Evolutionary conservation across 2,888 invertebrate species (phyloP).

Genomic region (Xanthia icteritia): DNA sequence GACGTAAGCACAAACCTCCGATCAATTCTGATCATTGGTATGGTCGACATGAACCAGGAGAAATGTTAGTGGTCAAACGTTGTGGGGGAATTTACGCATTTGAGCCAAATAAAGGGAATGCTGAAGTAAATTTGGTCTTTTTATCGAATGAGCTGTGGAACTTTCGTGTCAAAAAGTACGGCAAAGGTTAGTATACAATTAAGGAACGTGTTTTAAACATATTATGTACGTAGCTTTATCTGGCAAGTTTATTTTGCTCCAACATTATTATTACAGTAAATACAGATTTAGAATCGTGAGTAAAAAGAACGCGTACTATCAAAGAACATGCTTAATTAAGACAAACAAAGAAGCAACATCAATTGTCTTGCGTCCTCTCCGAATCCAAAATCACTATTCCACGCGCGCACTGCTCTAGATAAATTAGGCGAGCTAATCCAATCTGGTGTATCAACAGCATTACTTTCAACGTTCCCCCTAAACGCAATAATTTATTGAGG

Average conservation of each 20-base stretch:
- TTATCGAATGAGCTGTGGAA: neutral
- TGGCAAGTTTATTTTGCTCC: neutral
- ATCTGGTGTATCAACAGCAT: constrained; percentile 62
- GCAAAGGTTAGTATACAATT: neutral
- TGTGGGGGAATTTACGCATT: neutral
- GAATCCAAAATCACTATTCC: constrained; percentile 62
- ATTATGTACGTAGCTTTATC: neutral
- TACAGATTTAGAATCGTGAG: neutral
- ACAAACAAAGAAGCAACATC: constrained; percentile 60
- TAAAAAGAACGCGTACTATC: constrained; percentile 38
- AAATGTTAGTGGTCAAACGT: neutral
- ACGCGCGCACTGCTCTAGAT: constrained; percentile 43
- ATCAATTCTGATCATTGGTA: constrained; percentile 37
- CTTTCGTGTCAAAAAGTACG: neutral
- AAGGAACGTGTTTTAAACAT: neutral
- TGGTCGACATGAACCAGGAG: neutral
- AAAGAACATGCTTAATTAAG: constrained; percentile 40
- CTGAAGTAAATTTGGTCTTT: neutral
- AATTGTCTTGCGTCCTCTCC: constrained; percentile 40
- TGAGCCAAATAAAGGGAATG: neutral
- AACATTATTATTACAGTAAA: neutral
- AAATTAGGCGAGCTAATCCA: constrained; percentile 67
- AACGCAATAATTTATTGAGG: constrained; percentile 79
- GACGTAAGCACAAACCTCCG: constrained; percentile 26
- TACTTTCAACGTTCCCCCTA: constrained; percentile 65